Evolutionary conservation across 2,113 vertebrate species (phyloP).

Genomic region (Ailuropoda melanoleuca): DNA sequence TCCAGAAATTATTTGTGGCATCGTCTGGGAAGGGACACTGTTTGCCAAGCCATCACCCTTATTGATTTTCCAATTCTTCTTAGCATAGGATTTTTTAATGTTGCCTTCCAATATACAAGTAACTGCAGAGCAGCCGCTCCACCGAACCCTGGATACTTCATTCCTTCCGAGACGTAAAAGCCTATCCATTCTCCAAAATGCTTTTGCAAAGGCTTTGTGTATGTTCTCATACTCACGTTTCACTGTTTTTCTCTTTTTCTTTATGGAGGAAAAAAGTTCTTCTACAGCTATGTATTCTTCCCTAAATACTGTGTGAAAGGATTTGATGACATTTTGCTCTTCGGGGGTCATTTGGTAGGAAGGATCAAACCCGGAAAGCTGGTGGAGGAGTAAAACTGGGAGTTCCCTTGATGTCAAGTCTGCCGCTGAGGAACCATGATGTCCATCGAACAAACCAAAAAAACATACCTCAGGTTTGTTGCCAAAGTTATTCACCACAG

Average conservation of each 20-base stretch:
- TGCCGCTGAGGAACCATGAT: constrained; percentile 68
- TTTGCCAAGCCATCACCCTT: accelerated
- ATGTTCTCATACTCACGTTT: constrained; percentile 40
- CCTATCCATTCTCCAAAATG: constrained; percentile 84
- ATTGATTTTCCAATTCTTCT: not conserved
- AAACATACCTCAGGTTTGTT: constrained; percentile 80
- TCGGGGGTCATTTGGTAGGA: constrained; percentile 75
- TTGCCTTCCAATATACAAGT: constrained; percentile 80
- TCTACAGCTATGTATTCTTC: constrained; percentile 74
- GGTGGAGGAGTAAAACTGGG: constrained; percentile 81
- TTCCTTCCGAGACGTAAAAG: constrained; percentile 81
- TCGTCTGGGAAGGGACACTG: not conserved
- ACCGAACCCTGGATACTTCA: constrained; percentile 79
- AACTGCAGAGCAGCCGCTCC: constrained; percentile 82
- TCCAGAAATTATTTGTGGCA: constrained; percentile 52
- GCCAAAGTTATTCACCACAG: constrained; percentile 75
- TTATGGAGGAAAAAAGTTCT: constrained; percentile 56
- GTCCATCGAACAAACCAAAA: constrained; percentile 82
- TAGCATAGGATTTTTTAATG: not conserved
- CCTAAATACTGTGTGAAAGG: constrained; percentile 78
- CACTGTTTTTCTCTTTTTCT: accelerated
- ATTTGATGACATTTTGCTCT: constrained; percentile 68
- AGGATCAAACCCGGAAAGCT: constrained; percentile 74
- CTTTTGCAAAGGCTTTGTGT: constrained; percentile 80
- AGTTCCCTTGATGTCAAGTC: constrained; percentile 77